Base-by-base conservation (phyloP, 2,888 invertebrate genomes). In the Chaitophorus viminalis region DNA sequence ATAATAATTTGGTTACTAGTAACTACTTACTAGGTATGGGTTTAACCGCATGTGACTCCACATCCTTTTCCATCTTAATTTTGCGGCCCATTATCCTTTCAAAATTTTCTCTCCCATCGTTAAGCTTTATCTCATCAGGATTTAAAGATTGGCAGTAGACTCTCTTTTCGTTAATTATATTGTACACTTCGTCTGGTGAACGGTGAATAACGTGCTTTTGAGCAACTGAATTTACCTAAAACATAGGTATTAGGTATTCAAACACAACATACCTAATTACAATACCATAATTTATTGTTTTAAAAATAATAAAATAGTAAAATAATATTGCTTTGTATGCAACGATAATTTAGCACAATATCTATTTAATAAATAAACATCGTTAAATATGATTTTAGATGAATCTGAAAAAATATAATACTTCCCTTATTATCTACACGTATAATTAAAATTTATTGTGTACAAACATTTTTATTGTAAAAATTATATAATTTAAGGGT, bases 191-290 rank as follows among this genome's bases (percentile, higher is more conserved):
- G 3, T 86, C 36, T n/a, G 11, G 18, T 0, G 72, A 70, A 39
- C 68, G 52, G n/a, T 70, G 36, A 3, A 75, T 18, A 14, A 79
- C 25, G 17, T 86, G 79, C 17, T 39, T 79, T 78, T 86, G 86
- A 5, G 21, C 11, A 2, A 78, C 86, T 1, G 79, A 78, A 17
- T 72, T 4, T 1, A 86, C 79, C 86, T 86, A 17, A 65, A 46
- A 36, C 9, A 74, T 4, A 14, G 18, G 1, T 3, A 21, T 60
- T 60, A 60, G 21, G 5, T 60, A 60, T 46, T 46, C 14, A 46
- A 60, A 60, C 0, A 21, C 6, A 60, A 60, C 11, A 17, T 52
- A 52, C 3, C 5, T 52, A 52, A 17, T 17, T 36, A 36, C 36
- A 6, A 36, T 3, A 5, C 3, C 6, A 46, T 25, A 25, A 21